Evolutionary conservation across 37 sponge, comb jelly and placozoan species (phyloP).

Genomic region (Diacarnus erythraeanus): DNA sequence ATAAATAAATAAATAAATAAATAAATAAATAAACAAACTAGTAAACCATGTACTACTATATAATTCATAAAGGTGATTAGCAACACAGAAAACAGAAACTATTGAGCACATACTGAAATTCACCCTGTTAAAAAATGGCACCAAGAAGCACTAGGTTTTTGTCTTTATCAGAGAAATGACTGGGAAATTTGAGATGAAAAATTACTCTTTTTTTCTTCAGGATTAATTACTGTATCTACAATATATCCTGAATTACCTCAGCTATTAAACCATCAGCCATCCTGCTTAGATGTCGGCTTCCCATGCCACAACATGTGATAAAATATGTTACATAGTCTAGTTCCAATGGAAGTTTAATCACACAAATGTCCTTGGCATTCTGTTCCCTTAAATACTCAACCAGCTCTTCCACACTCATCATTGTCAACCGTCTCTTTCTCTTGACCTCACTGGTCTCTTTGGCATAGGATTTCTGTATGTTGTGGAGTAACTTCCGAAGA

Average conservation of each 20-base stretch:
- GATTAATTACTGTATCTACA: too few relatives aligned
- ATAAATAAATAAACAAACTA: too few relatives aligned
- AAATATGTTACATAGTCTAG: conserved; percentile 63
- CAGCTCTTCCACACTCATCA: conserved; percentile 62
- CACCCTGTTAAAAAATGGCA: too few relatives aligned
- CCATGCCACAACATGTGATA: conserved; percentile 64
- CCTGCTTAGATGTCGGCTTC: conserved; percentile 56
- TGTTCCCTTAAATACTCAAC: conserved; percentile 61
- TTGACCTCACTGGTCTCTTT: neutral
- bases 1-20: too few relatives aligned
- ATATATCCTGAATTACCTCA: conserved; percentile 47
- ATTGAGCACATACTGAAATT: too few relatives aligned
- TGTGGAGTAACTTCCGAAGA: neutral
- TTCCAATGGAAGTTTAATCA: conserved; percentile 48
- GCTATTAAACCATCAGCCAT: conserved; percentile 57
- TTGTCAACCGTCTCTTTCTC: conserved; percentile 3
- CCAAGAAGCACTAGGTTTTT: too few relatives aligned
- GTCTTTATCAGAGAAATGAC: too few relatives aligned
- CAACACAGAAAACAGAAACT: too few relatives aligned
- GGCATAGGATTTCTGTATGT: neutral
- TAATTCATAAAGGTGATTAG: too few relatives aligned
- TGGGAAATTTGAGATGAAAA: too few relatives aligned
- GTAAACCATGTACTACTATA: too few relatives aligned
- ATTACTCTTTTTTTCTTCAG: too few relatives aligned
- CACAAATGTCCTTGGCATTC: conserved; percentile 63